Evolutionary conservation across 2,113 vertebrate species (phyloP).

Genomic region (Nothoprocta pentlandii): DNA sequence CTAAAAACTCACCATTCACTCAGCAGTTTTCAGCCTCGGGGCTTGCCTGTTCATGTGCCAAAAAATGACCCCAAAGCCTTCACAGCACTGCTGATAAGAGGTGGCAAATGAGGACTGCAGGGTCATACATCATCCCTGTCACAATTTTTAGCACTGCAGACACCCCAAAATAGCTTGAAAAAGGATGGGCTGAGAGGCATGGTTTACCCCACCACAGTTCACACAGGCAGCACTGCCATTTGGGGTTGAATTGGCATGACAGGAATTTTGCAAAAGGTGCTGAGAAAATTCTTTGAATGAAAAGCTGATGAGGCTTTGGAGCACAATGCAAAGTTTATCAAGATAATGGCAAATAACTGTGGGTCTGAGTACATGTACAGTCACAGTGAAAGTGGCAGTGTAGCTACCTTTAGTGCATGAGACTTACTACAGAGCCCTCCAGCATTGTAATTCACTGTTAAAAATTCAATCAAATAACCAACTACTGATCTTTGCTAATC

Average conservation of each 20-base stretch:
- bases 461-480: slow-evolving; percentile 10
- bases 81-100: not conserved
- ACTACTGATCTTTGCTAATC: slow-evolving; percentile 28
- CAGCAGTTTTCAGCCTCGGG: not conserved
- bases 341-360: not conserved
- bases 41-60: not conserved
- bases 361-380: not conserved
- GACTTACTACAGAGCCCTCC: not conserved
- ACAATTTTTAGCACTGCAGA: not conserved
- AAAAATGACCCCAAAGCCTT: not conserved
- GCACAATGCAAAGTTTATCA: not conserved
- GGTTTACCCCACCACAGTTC: not conserved
- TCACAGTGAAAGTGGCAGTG: not conserved
- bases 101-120: not conserved
- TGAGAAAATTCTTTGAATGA: not conserved
- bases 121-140: not conserved
- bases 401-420: not conserved
- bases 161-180: not conserved
- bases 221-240: not conserved
- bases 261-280: not conserved
- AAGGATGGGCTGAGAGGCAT: not conserved
- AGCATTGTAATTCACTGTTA: not conserved
- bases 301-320: not conserved
- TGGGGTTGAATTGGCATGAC: not conserved
- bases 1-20: not conserved